phyloP scores from a whole-genome alignment of 2,797 vertebrate species.

The Pangasius macronema region DNA sequence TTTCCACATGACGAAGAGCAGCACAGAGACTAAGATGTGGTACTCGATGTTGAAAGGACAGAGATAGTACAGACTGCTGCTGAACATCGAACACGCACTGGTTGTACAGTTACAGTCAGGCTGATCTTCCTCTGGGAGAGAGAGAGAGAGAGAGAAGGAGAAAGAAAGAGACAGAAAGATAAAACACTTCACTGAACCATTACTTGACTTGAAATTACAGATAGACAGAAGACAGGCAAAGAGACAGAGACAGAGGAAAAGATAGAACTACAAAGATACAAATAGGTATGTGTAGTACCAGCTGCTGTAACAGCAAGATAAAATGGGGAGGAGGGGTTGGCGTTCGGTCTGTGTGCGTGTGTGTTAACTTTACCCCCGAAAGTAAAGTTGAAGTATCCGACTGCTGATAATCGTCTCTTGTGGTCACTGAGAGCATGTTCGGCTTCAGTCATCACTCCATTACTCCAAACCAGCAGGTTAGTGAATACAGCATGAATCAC shows the following conservation, averaged over 20 bases:
- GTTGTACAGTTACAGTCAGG: slow-evolving; percentile 88
- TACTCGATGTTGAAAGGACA: slow-evolving; percentile 98
- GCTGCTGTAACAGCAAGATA: background rate
- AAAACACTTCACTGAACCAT: background rate
- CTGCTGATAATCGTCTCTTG: slow-evolving; percentile 79
- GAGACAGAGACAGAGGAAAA: background rate
- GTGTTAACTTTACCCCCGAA: slow-evolving; percentile 63
- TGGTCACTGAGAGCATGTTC: slow-evolving; percentile 92
- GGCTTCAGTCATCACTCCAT: slow-evolving; percentile 89
- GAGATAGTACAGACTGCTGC: slow-evolving; percentile 88
- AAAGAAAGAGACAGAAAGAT: background rate
- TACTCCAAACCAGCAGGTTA: slow-evolving; percentile 94
- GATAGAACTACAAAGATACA: background rate
- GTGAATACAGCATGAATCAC: slow-evolving; percentile 97
- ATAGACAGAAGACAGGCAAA: background rate
- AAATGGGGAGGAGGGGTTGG: too few species aligned
- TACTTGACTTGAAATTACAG: background rate
- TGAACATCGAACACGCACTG: slow-evolving; percentile 84
- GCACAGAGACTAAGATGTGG: slow-evolving; percentile 92
- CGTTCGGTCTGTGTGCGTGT: background rate
- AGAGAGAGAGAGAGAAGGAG: slow-evolving; percentile 10
- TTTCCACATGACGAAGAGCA: slow-evolving; percentile 97
- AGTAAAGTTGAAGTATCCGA: slow-evolving; percentile 85
- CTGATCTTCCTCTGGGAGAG: slow-evolving; percentile 73
- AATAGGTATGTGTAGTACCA: background rate